Evolutionary conservation across 92 coral and sea anemone species (phyloP), one percentile per base, ranked within the genome.

Genomic region (Phymanthus crucifer): DNA sequence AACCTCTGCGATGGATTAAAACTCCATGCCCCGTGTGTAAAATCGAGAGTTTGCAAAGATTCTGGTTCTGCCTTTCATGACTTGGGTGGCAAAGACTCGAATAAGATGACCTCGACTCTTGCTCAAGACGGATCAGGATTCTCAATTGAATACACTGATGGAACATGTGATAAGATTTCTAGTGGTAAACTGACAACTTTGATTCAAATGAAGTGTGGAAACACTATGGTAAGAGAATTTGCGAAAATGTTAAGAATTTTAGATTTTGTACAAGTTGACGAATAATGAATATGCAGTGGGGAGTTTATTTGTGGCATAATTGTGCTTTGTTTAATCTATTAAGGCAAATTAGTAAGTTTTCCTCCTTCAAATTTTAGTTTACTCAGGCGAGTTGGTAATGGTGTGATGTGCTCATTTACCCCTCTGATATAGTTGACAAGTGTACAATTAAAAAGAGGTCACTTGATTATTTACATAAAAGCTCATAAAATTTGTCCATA

Each of bases 181-280:
- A 23, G 27, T 35, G 56, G 52, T 0, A 64, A 81, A 65, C 83
- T 90, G 79, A 27, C 34, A 9, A 87, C 97, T n/a, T 73, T 66
- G 54, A 58, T 92, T 37, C 78, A 90, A 35, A 64, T 92, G 87
- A 87, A 66, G 52, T 92, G 97, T 85, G 97, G 97, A 57, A 90
- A 90, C 48, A 46, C 50, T 66, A 71, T 92, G 94, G 97, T 87
- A 80, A 77, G 91, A 82, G 23, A 16, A 61, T 58, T n/a, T 6
- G 7, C 26, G 3, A 29, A 66, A 78, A 37, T 26, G 34, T 0
- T 8, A 31, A 34, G 37, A 26, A 11, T 46, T 17, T 9, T 1
- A 57, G 31, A 2, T 57, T 50, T 14, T 50, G 57, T 50, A 50
- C 21, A 50, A 38, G 43, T 38, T 38, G 10, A 38, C 10, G 10